These are phyloP conservation scores for Pipra filicauda DNA, from an alignment of 2,113 vertebrate genomes.

Conservation along the genomic window DNA sequence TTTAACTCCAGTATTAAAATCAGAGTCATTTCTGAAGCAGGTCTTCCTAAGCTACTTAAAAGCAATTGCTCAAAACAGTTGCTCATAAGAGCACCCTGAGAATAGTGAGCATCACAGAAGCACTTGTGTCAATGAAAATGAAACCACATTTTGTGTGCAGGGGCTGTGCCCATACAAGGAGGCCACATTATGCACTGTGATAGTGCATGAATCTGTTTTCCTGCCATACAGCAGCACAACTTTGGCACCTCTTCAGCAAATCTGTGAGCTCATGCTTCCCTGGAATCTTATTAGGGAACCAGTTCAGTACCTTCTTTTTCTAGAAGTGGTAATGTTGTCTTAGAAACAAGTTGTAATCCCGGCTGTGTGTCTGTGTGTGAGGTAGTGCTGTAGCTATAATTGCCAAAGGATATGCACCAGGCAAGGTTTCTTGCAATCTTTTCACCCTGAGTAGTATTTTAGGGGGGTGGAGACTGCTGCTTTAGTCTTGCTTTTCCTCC, in stretches of 20 bases:
- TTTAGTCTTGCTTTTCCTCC: background rate
- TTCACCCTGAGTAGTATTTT: background rate
- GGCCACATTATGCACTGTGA: accelerated
- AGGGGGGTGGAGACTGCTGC: background rate
- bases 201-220: background rate
- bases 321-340: background rate
- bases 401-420: background rate
- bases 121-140: background rate
- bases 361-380: background rate
- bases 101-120: background rate
- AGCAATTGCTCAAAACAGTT: background rate
- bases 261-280: background rate
- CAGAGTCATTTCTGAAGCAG: background rate
- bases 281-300: background rate
- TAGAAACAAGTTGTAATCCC: background rate
- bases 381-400: background rate
- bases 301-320: background rate
- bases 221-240: background rate
- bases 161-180: background rate
- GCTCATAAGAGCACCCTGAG: background rate
- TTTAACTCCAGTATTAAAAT: background rate
- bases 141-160: background rate
- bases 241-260: background rate
- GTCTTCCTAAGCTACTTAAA: background rate
- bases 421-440: background rate